Percentiles rank a stretch among this genome's conserved stretches.
phyloP scores from a whole-genome alignment of 2,113 vertebrate species.

The Myotis brandtii region DNA sequence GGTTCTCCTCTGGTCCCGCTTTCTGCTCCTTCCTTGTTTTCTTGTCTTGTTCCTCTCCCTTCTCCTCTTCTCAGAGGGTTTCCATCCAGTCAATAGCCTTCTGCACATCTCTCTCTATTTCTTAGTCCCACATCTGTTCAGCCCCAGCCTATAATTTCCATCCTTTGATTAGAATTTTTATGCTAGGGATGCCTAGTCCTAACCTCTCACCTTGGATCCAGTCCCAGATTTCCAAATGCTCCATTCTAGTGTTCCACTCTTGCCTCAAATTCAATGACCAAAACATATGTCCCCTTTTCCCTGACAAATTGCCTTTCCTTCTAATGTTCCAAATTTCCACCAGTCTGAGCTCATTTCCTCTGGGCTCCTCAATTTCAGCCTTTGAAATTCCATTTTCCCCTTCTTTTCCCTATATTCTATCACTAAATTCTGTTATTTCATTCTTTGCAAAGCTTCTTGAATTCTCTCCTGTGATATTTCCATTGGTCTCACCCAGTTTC shows the following conservation, averaged over 20 bases:
- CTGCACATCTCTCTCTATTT: neutral
- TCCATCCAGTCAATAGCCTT: neutral
- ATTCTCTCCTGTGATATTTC: neutral
- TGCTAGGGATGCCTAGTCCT: constrained; percentile 14
- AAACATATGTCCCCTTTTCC: neutral
- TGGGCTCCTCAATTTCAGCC: neutral
- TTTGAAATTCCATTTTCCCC: neutral
- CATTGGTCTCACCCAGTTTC: neutral
- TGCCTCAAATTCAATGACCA: constrained; percentile 8
- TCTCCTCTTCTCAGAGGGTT: neutral
- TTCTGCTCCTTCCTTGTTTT: neutral
- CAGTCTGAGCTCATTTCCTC: neutral
- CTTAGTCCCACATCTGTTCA: neutral
- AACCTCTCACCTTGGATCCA: neutral
- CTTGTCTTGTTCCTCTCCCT: neutral
- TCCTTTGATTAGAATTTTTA: neutral
- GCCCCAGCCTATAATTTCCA: neutral
- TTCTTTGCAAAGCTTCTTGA: constrained; percentile 23
- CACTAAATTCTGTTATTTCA: neutral
- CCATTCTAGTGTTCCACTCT: neutral
- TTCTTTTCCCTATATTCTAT: neutral
- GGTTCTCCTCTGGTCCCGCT: neutral
- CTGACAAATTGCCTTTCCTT: neutral
- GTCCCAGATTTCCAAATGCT: constrained; percentile 13
- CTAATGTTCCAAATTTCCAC: neutral